Evolutionary conservation across 2,888 invertebrate species (phyloP), one percentile per base, ranked within the genome.

Genomic region (Cremastinae sp.): DNA sequence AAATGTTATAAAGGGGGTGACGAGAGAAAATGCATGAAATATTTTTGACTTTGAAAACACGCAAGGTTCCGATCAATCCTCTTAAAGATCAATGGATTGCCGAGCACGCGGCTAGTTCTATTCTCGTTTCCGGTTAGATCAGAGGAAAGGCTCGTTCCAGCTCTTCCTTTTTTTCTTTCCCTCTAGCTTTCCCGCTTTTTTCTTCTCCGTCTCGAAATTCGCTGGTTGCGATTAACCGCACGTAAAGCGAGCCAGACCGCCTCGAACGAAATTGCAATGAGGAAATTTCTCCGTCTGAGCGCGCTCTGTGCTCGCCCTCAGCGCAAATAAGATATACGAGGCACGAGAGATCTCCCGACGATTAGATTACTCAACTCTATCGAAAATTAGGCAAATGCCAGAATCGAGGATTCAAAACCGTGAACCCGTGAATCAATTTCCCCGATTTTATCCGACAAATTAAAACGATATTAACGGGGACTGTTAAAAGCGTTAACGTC

Each of bases 1-100:
- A n/a, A 28, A 28, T 28, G 5, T 28, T 28, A 28, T 3, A 28
- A 28, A 28, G 5, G 5, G 5, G 2, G 28, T 28, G 5, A 3
- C 5, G 28, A 28, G 28, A 28, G 5, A 28, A 28, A 28, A 28
- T 3, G 28, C 28, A 5, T 28, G 5, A 28, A 28, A 28, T 5
- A 28, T 28, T 28, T 28, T 28, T 28, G 28, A 28, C 28, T 28
- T 28, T 68, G 62, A 5, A 28, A 2, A 41, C 86, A 86, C 84
- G 85, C 86, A 80, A 86, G 81, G 75, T 71, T 66, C 49, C 82
- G 80, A 86, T 86, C 85, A 83, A 85, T 86, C 82, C 79, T 79
- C 62, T 72, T 64, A 49, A 78, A 59, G 78, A 58, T 45, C 36
- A 81, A 81, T 80, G 79, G 56, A 22, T 20, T 14, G 28, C 28